Evolutionary conservation across 2,797 vertebrate genomes (phyloP).

Genomic region (Enteromius viviparus): DNA sequence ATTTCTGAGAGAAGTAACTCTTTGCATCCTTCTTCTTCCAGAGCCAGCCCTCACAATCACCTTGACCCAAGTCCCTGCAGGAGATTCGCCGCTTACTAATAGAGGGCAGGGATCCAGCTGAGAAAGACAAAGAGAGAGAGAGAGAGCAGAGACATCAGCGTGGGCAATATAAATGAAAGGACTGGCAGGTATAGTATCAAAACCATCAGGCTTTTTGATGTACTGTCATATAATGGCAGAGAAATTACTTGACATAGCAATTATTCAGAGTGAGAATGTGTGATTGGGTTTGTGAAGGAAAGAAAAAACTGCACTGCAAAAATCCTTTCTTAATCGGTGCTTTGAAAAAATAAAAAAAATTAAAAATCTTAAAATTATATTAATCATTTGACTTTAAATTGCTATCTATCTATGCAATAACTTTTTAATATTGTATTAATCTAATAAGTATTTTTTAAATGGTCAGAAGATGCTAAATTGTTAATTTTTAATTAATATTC

Average conservation of each 20-base stretch:
- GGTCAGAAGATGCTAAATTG: no score
- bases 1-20: constrained; percentile 98
- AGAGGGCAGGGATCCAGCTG: constrained; percentile 86
- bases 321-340: neutral
- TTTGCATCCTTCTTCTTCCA: constrained; percentile 99
- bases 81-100: constrained; percentile 97
- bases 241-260: constrained; percentile 5
- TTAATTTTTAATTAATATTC: no score
- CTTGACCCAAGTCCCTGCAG: constrained; percentile 95
- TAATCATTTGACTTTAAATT: no score
- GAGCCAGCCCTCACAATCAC: constrained; percentile 98
- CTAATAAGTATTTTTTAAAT: neutral
- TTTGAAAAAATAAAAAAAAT: neutral
- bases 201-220: constrained; percentile 16
- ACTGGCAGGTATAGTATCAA: neutral
- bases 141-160: constrained; percentile 39
- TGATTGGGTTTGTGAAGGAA: neutral
- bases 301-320: neutral
- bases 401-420: no score
- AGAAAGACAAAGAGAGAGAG: constrained; percentile 24
- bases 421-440: neutral
- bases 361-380: neutral
- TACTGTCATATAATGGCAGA: constrained; percentile 3
- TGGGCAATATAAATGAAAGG: constrained; percentile 4
- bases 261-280: neutral